Conservation (phyloP, 1,140 invertebrate species). For the Drosophila sp. region DNA sequence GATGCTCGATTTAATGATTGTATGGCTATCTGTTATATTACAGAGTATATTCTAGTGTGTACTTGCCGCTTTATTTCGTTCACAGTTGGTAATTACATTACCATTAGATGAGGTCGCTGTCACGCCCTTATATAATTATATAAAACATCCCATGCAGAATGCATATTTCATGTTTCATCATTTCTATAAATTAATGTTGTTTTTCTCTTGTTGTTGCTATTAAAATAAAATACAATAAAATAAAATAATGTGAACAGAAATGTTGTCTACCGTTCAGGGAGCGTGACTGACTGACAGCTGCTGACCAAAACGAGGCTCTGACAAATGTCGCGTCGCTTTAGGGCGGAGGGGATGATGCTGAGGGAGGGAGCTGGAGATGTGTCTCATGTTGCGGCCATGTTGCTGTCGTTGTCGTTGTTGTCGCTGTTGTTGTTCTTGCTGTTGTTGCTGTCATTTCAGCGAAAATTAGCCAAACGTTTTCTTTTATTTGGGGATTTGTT, state of each 20-base stretch:
- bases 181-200: conserved; percentile 47
- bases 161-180: conserved; percentile 68
- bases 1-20: no score
- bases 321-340: conserved; percentile 43
- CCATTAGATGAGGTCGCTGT: conserved; percentile 60
- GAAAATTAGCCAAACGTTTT: conserved; percentile 72
- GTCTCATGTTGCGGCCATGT: conserved; percentile 65
- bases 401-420: conserved; percentile 6
- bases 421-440: not conserved
- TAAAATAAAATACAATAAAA: conserved; percentile 31
- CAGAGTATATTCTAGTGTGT: not conserved
- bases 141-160: conserved; percentile 40
- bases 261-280: conserved; percentile 37
- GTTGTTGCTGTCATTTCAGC: conserved; percentile 56
- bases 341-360: not conserved
- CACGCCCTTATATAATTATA: conserved; percentile 23
- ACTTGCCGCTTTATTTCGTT: conserved; percentile 36
- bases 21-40: not conserved
- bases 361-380: not conserved
- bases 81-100: conserved; percentile 76
- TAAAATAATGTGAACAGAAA: conserved; percentile 47
- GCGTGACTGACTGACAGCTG: conserved; percentile 60
- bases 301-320: conserved; percentile 49
- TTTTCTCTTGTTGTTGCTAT: conserved; percentile 9
- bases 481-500: conserved; percentile 30